A percentile compares a stretch with the other conserved stretches of the same genome.
Evolutionary conservation across 64 coral and sea anemone species (phyloP).

Genomic region (Stylophora pistillata): DNA sequence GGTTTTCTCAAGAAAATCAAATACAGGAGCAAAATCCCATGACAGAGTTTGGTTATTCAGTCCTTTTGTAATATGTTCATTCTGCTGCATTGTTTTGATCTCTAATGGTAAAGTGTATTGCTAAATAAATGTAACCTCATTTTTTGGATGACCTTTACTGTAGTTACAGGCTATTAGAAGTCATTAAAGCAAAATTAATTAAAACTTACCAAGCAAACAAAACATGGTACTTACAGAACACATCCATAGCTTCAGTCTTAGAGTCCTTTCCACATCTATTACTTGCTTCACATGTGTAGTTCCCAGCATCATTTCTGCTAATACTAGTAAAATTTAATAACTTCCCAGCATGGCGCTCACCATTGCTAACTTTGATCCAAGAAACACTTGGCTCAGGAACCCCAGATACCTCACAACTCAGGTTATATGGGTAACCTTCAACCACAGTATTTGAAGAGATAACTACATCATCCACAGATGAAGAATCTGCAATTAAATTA

Average conservation of each 20-base stretch:
- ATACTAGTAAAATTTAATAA: neutral
- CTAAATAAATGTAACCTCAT: no score
- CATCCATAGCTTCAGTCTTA: neutral
- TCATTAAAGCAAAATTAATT: no score
- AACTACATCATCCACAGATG: neutral
- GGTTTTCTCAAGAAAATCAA: no score
- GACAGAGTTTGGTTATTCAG: no score
- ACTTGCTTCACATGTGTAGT: neutral
- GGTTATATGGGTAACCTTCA: neutral
- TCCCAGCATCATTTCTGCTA: neutral
- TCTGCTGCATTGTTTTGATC: no score
- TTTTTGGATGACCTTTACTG: no score
- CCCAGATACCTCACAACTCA: neutral
- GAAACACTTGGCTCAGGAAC: neutral
- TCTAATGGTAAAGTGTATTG: no score
- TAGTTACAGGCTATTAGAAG: no score
- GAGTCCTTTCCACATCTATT: neutral
- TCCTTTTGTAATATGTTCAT: no score
- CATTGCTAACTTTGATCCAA: neutral
- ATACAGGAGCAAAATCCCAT: no score
- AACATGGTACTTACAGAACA: neutral
- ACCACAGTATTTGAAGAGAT: neutral
- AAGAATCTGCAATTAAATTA: neutral
- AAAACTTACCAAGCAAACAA: no score
- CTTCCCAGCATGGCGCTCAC: neutral